A percentile compares a stretch with the other conserved stretches of the same genome.
Evolutionary conservation across 2,797 vertebrate species (phyloP).

Genomic region (Myotis findleyi): DNA sequence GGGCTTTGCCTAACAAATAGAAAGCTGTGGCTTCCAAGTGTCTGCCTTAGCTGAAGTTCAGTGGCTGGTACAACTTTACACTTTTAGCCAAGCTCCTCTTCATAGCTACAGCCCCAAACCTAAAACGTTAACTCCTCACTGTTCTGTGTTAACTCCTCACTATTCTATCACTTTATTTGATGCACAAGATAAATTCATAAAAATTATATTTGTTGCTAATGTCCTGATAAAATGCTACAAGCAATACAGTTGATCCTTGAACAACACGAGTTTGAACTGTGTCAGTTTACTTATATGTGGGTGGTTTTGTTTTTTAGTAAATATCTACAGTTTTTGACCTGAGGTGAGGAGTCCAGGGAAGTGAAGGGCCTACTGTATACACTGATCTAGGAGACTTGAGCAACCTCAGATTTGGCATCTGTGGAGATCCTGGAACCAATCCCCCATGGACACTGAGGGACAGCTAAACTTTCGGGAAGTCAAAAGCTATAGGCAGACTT

Average conservation of each 20-base stretch:
- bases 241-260: background rate
- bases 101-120: background rate
- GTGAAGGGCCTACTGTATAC: background rate
- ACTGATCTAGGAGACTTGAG: background rate
- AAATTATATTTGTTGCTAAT: conserved; percentile 15
- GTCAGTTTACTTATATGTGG: background rate
- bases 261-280: background rate
- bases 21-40: background rate
- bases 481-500: background rate
- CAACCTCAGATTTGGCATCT: background rate
- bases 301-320: background rate
- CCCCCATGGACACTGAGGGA: background rate
- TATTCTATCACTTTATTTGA: background rate
- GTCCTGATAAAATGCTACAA: background rate
- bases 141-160: background rate
- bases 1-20: background rate
- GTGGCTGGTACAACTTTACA: background rate
- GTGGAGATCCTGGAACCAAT: background rate
- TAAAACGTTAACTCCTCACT: background rate
- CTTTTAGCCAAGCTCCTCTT: background rate
- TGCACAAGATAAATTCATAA: conserved; percentile 11
- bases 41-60: background rate
- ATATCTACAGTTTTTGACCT: background rate
- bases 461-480: background rate
- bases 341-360: background rate